Conservation (phyloP, 2,797 vertebrate species). For the Numenius phaeopus region DNA sequence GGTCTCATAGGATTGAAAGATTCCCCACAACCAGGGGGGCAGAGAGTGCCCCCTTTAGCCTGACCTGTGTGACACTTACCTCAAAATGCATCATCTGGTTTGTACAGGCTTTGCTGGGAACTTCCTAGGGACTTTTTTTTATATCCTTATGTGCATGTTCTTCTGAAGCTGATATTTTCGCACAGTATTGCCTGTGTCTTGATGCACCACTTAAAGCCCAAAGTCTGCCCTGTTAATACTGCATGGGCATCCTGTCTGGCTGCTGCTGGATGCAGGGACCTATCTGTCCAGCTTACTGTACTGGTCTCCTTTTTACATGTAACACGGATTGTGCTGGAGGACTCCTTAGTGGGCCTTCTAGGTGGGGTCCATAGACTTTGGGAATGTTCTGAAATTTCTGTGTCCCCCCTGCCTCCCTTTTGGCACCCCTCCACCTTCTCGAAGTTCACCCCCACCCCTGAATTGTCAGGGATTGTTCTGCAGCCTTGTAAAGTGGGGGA, state of each 20-base stretch:
- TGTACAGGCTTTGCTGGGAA: neutral
- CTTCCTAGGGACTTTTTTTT: neutral
- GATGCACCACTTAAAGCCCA: neutral
- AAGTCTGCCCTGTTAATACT: too few relatives aligned
- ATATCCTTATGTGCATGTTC: neutral
- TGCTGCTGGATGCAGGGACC: fast-evolving
- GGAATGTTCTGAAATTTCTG: neutral
- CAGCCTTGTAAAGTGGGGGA: neutral
- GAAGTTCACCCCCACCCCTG: neutral
- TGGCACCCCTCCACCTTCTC: neutral
- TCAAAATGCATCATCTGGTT: neutral
- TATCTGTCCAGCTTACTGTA: neutral
- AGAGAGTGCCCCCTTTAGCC: neutral
- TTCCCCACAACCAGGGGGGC: neutral
- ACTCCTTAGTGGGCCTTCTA: neutral
- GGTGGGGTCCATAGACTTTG: neutral
- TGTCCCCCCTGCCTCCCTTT: neutral
- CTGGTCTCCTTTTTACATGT: neutral
- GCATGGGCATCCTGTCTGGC: neutral
- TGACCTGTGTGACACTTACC: too few relatives aligned
- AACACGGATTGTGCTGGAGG: neutral
- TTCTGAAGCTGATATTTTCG: neutral
- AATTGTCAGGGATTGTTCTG: neutral
- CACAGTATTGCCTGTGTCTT: neutral
- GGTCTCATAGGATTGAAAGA: neutral